phyloP scores from a whole-genome alignment of 2,797 vertebrate species.

The Allobates femoralis region DNA sequence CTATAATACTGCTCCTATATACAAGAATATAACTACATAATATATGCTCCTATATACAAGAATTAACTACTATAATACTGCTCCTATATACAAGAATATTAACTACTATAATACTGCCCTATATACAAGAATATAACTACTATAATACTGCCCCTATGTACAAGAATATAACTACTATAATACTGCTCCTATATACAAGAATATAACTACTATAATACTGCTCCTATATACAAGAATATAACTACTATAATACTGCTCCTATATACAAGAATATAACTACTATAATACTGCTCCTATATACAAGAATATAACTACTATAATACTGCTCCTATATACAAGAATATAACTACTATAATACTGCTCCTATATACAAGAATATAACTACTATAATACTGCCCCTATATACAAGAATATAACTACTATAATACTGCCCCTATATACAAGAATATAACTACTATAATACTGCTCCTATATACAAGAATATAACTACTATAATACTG shows the following conservation, averaged over 20 bases:
- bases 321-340: not conserved
- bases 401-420: not conserved
- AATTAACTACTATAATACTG: too few species aligned
- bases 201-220: constrained; percentile 15
- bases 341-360: not conserved
- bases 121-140: constrained; percentile 3
- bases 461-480: too few species aligned
- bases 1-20: not conserved
- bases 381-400: not conserved
- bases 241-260: constrained; percentile 4
- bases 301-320: constrained; percentile 9
- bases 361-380: not conserved
- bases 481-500: too few species aligned
- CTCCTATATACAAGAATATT: not conserved
- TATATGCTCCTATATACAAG: too few species aligned
- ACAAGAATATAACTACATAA: too few species aligned
- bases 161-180: constrained; percentile 13
- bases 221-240: not conserved
- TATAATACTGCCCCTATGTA: constrained; percentile 14
- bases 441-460: too few species aligned
- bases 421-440: not conserved
- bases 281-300: constrained; percentile 1
- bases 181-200: constrained; percentile 2
- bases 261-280: not conserved
- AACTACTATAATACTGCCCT: constrained; percentile 12